Conservation (phyloP, 2,888 invertebrate genomes). For the Polyploca ridens region DNA sequence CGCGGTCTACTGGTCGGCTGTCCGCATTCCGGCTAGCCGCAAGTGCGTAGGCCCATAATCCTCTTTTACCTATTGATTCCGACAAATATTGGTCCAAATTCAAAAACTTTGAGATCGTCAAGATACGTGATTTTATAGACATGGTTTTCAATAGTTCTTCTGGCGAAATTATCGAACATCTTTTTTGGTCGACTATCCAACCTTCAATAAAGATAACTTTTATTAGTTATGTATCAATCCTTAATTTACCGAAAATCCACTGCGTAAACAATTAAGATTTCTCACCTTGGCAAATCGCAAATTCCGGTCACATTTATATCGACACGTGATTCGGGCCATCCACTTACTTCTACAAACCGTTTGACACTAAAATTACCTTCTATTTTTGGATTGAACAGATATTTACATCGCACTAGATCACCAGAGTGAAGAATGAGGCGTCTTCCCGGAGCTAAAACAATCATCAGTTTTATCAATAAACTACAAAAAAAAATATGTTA, state of each 20-base stretch:
- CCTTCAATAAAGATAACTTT: slow-evolving; percentile 44
- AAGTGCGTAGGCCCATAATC: no score
- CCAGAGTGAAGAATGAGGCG: slow-evolving; percentile 70
- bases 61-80: slow-evolving; percentile 59
- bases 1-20: no score
- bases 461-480: neutral
- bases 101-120: slow-evolving; percentile 72
- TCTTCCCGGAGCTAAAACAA: slow-evolving; percentile 45
- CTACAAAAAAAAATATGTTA: neutral
- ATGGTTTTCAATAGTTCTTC: slow-evolving; percentile 65
- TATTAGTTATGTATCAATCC: neutral
- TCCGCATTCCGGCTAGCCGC: no score
- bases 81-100: slow-evolving; percentile 77
- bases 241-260: neutral
- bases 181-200: slow-evolving; percentile 77
- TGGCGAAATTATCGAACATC: slow-evolving; percentile 73
- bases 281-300: slow-evolving; percentile 75
- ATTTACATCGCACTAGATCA: slow-evolving; percentile 75
- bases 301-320: slow-evolving; percentile 66
- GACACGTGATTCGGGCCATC: slow-evolving; percentile 75
- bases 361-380: slow-evolving; percentile 72
- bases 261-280: neutral
- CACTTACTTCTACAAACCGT: slow-evolving; percentile 73
- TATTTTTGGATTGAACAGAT: slow-evolving; percentile 67
- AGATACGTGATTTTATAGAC: slow-evolving; percentile 74